A percentile compares a stretch with the other conserved stretches of the same genome.
These are phyloP conservation scores for Eristalis pertinax DNA, from an alignment of 2,888 invertebrate species.

Conservation along the genomic window DNA sequence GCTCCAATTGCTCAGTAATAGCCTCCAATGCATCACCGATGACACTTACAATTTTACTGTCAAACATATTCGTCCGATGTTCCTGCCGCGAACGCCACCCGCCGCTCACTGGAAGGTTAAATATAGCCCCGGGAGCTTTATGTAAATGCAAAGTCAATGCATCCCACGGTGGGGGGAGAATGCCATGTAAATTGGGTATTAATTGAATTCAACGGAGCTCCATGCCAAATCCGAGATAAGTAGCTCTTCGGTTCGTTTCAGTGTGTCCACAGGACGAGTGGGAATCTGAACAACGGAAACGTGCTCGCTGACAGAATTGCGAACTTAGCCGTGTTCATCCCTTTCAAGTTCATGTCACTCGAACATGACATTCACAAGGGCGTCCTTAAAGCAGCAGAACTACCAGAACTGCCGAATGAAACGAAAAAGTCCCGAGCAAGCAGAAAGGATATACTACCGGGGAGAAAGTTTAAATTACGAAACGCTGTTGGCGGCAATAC, in stretches of 20 bases:
- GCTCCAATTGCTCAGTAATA: neutral
- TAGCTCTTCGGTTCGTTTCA: constrained; percentile 1
- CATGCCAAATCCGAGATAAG: neutral
- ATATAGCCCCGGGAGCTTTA: neutral
- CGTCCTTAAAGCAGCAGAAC: neutral
- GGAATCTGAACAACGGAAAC: neutral
- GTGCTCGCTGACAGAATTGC: neutral
- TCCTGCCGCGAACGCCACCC: neutral
- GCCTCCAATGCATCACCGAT: neutral
- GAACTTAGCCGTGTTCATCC: neutral
- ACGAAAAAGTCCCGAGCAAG: neutral
- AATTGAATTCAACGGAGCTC: neutral
- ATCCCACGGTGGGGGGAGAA: neutral
- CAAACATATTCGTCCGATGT: neutral
- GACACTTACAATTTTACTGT: constrained; percentile 5
- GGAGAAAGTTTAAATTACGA: neutral
- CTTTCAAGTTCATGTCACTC: neutral
- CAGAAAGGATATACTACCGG: neutral
- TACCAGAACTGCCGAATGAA: neutral
- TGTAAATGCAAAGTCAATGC: neutral
- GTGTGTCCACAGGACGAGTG: neutral
- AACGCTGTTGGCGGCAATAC: neutral
- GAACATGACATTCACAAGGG: constrained; percentile 3
- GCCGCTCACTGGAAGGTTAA: neutral
- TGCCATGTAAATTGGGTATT: neutral